phyloP scores from a whole-genome alignment of 2,113 vertebrate species.

The Brachirus orientalis region DNA sequence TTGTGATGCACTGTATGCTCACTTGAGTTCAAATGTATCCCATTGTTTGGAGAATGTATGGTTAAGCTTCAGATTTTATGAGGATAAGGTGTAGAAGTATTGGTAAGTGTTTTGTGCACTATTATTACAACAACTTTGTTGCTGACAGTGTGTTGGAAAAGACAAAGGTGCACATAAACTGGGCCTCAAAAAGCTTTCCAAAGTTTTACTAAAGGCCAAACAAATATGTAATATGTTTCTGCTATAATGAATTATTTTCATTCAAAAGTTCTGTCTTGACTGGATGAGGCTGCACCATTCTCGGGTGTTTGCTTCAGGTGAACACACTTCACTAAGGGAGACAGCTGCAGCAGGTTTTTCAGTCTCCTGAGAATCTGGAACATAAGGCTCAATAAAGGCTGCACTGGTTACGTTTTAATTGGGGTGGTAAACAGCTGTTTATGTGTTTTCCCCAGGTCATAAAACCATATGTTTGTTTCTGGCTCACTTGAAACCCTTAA shows the following conservation, averaged over 20 bases:
- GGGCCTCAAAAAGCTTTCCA: too few relatives aligned
- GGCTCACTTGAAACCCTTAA: background rate
- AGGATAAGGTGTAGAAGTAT: too few relatives aligned
- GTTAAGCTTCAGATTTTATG: too few relatives aligned
- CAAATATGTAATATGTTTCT: too few relatives aligned
- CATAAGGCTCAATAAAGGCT: background rate
- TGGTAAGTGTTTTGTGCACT: too few relatives aligned
- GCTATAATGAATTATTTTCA: background rate
- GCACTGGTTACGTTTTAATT: background rate
- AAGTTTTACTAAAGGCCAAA: too few relatives aligned
- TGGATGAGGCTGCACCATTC: background rate
- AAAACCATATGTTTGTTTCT: slow-evolving; percentile 1
- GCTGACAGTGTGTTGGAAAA: too few relatives aligned
- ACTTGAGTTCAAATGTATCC: too few relatives aligned
- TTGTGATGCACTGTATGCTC: too few relatives aligned
- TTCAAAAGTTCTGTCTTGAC: background rate
- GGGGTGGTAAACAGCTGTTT: background rate
- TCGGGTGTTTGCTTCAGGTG: slow-evolving; percentile 19
- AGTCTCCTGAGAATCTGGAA: slow-evolving; percentile 25
- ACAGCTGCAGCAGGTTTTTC: slow-evolving; percentile 9
- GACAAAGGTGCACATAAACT: too few relatives aligned
- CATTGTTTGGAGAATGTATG: too few relatives aligned
- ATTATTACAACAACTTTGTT: too few relatives aligned
- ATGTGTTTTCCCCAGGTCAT: background rate
- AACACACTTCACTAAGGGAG: background rate